Conservation (phyloP, 2,797 vertebrate species). For the Nothura maculosa region DNA sequence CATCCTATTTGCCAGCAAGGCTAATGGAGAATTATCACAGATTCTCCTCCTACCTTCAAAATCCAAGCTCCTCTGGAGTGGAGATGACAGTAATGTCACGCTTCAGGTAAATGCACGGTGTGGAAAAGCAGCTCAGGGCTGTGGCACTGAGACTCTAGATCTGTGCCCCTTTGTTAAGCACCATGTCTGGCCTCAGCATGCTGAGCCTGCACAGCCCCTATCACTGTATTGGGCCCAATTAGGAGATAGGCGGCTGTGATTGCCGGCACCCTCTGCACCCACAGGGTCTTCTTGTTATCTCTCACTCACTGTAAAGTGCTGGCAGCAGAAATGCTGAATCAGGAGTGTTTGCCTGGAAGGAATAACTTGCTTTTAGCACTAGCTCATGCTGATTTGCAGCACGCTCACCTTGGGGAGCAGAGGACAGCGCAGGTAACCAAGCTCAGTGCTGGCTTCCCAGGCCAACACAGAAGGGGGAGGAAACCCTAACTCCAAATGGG, state of each 20-base stretch:
- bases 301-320: neutral
- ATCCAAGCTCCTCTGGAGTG: neutral
- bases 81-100: neutral
- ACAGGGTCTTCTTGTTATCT: neutral
- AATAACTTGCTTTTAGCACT: neutral
- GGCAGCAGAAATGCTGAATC: conserved; percentile 41
- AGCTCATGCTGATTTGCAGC: neutral
- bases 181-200: accelerated
- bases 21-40: neutral
- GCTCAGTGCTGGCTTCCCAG: neutral
- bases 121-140: neutral
- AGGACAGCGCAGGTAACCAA: accelerated
- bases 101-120: neutral
- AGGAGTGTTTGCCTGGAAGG: conserved; percentile 19
- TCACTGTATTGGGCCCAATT: neutral
- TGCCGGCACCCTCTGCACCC: neutral
- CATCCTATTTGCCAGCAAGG: neutral
- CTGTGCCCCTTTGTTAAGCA: neutral
- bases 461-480: neutral
- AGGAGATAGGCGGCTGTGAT: accelerated
- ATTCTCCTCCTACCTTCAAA: neutral
- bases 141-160: neutral
- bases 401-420: accelerated
- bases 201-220: neutral
- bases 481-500: neutral